Percentiles rank a stretch among this genome's conserved stretches.
Evolutionary conservation across 2,888 invertebrate species (phyloP).

Genomic region (Cheilosia urbana): DNA sequence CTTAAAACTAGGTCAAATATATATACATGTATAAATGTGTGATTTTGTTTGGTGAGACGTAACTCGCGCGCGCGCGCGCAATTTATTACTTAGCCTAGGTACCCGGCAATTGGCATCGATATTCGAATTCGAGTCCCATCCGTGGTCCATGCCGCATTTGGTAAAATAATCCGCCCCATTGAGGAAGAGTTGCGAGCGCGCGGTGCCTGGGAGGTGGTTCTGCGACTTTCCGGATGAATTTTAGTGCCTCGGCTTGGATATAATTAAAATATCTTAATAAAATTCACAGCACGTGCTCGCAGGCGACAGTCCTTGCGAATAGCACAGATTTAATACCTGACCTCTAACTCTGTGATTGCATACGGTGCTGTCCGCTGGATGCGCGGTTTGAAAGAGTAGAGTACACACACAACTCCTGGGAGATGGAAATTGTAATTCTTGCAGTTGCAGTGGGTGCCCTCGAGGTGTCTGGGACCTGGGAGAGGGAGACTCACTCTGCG

Average conservation of each 20-base stretch:
- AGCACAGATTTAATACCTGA: conserved; percentile 76
- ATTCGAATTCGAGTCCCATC: conserved; percentile 24
- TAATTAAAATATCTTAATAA: conserved; percentile 80
- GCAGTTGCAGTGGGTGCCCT: conserved; percentile 49
- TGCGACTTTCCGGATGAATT: conserved; percentile 25
- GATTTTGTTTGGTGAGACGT: no score
- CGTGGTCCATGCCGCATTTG: conserved; percentile 25
- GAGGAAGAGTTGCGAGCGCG: conserved; percentile 59
- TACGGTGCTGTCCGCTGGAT: conserved; percentile 35
- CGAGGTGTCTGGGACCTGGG: conserved; percentile 50
- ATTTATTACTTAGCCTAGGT: conserved; percentile 56
- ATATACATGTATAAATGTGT: no score
- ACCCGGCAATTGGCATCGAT: conserved; percentile 53
- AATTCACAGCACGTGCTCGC: conserved; percentile 80
- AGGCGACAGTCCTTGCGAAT: conserved; percentile 77
- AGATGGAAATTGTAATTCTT: conserved; percentile 67
- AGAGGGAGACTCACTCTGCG: conserved; percentile 28
- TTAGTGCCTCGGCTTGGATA: conserved; percentile 69
- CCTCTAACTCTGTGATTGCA: conserved; percentile 76
- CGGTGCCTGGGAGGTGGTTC: conserved; percentile 27
- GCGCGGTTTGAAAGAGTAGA: conserved; percentile 45
- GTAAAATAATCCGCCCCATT: conserved; percentile 74
- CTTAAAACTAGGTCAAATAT: no score
- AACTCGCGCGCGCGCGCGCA: conserved; percentile 37
- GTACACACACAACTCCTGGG: conserved; percentile 40